Evolutionary conservation across 2,797 vertebrate species (phyloP), one percentile per base, ranked within the genome.

Genomic region (Myoxocephalus aenaeus): DNA sequence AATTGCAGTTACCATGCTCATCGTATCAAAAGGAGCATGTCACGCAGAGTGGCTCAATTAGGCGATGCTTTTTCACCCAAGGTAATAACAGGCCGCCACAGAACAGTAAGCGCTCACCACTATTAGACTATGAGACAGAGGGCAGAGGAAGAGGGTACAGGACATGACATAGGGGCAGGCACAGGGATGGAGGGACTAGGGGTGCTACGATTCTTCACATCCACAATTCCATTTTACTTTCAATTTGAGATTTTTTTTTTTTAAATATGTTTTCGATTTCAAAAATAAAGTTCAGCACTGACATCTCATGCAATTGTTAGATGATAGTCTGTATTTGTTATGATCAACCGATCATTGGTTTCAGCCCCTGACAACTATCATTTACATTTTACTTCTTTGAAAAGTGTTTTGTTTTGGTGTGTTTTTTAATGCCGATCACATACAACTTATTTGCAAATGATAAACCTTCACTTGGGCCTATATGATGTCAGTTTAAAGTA

Each of bases 401-500:
- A n/a, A 51, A 51, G 9, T 11, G 10, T 51, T 22, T 22, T 44
- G 14, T 44, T 48, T 7, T 48, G 7, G 36, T 40, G 2, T 40
- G 15, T 48, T n/a, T 20, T 46, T 2, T n/a, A 8, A n/a, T 50
- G 48, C n/a, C 13, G 51, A 25, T 22, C 15, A 75, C 25, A 64
- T 20, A n/a, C 11, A 15, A 58, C 66, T 65, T 54, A 63, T 79
- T 67, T 77, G 34, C n/a, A 80, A 67, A 79, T 70, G 15, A 70
- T n/a, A 68, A 64, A 53, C 12, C n/a, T 61, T 18, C 8, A 69
- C 44, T 63, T 70, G 62, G 25, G 32, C 48, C 15, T 25, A 61
- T 10, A 44, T 54, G 44, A 76, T 72, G 62, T 61, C 53, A 80
- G 70, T 84, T 70, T 51, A 73, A 57, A 61, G 34, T 70, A 57